These are phyloP conservation scores for Poeciliopsis presidionis DNA, from an alignment of 2,797 vertebrate species.

Conservation along the genomic window DNA sequence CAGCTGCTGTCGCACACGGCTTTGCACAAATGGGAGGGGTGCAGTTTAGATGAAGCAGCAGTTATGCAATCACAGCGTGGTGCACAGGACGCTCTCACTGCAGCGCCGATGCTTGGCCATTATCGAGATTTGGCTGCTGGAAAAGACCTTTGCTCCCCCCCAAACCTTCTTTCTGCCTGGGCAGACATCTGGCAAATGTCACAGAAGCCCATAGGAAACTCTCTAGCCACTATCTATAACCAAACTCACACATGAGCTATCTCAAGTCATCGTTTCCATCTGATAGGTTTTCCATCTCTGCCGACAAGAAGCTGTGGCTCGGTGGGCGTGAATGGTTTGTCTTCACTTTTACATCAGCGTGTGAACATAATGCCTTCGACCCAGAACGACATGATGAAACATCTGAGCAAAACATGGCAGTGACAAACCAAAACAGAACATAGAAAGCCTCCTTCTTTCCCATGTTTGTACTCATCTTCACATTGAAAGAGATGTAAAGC, in stretches of 20 bases:
- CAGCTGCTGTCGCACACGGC: slow-evolving; percentile 26
- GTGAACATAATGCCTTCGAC: slow-evolving; percentile 30
- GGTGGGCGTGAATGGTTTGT: slow-evolving; percentile 2
- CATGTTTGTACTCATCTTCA: neutral
- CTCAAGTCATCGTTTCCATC: slow-evolving; percentile 13
- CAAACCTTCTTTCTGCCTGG: slow-evolving; percentile 31
- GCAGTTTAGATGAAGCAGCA: slow-evolving; percentile 48
- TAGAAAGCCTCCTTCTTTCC: slow-evolving; percentile 7
- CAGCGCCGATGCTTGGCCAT: slow-evolving; percentile 67
- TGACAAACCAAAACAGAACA: slow-evolving; percentile 30
- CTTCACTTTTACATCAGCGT: slow-evolving; percentile 43
- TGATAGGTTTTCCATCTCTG: neutral
- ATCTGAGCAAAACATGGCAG: slow-evolving; percentile 49
- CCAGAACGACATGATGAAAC: slow-evolving; percentile 68
- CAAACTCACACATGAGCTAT: slow-evolving; percentile 10
- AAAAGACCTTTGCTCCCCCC: slow-evolving; percentile 60
- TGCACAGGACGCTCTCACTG: slow-evolving; percentile 68
- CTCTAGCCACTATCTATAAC: slow-evolving; percentile 28
- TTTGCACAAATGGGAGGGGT: slow-evolving; percentile 69
- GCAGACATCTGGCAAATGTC: slow-evolving; percentile 63
- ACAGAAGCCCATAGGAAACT: slow-evolving; percentile 32
- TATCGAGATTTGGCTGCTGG: slow-evolving; percentile 67
- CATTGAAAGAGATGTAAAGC: slow-evolving; percentile 13
- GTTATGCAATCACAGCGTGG: slow-evolving; percentile 82
- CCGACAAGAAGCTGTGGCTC: neutral